These are phyloP conservation scores for Artibeus lituratus DNA, from an alignment of 2,797 vertebrate species.

Conservation along the genomic window DNA sequence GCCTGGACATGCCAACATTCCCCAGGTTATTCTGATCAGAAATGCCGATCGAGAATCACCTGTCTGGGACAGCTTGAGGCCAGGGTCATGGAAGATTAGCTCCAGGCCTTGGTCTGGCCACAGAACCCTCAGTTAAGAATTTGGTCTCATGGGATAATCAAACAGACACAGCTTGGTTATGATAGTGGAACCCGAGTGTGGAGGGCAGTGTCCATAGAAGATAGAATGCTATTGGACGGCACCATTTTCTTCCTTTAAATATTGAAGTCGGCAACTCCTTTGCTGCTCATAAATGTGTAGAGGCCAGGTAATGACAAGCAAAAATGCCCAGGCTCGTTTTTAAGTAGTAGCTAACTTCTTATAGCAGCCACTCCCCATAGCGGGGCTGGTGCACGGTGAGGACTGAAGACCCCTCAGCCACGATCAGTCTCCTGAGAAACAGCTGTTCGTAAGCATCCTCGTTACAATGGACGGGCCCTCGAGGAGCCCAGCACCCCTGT, in stretches of 20 bases:
- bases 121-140: conserved; percentile 90
- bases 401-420: conserved; percentile 88
- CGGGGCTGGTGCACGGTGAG: conserved; percentile 88
- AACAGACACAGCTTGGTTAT: conserved; percentile 91
- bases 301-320: conserved; percentile 77
- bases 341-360: conserved; percentile 12
- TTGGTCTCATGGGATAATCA: conserved; percentile 88
- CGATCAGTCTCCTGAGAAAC: conserved; percentile 88
- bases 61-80: neutral
- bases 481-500: neutral
- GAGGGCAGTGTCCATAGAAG: conserved; percentile 90
- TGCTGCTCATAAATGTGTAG: conserved; percentile 88
- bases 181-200: conserved; percentile 91
- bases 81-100: neutral
- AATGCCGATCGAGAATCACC: neutral
- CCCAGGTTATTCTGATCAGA: neutral
- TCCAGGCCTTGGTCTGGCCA: conserved; percentile 82
- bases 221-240: conserved; percentile 90
- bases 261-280: conserved; percentile 90
- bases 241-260: conserved; percentile 90
- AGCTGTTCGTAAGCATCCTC: conserved; percentile 88
- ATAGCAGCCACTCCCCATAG: conserved; percentile 77
- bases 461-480: conserved; percentile 86
- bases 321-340: neutral
- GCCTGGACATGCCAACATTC: neutral